Base-by-base conservation (phyloP, 2,113 vertebrate species). In the Periophthalmus modestus region DNA sequence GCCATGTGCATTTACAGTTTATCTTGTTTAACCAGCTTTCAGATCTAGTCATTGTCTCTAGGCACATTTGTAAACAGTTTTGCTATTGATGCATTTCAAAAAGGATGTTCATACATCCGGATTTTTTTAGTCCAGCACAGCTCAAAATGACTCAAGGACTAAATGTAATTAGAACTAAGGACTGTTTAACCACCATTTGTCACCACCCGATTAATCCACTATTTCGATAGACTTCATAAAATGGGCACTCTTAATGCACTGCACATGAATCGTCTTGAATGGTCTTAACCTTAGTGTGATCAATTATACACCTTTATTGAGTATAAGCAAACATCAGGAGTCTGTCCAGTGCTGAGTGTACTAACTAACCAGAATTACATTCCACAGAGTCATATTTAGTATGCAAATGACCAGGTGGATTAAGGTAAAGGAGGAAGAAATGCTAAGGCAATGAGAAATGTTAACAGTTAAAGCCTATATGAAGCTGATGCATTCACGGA, bases 331-430 rank as follows among this genome's bases (percentile, higher is more conserved):
- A 55, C 2, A 6, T 47, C 43, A 48, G 15, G 66, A 70, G 52
- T 52, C 69, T 58, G 69, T 65, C 73, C 18, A 55, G 73, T 13
- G 75, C 52, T 47, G 77, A 57, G 28, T 28, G 74, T 78, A 63
- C 7, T 43, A 9, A 7, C 36, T 28, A 28, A 55, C 21, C 24
- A 66, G 66, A 61, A 78, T 71, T 47, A 77, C 54, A 55, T 74
- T 50, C 48, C 55, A 57, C 50, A 58, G 85, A 11, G 28, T 76
- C 57, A 36, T 21, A 85, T 89, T 88, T 88, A 84, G 55, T 80
- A 82, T 73, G 82, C 76, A 88, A 89, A 90, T 85, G 62, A 19
- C 18, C 67, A 46, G 18, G 73, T 36, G 6, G 39, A 39, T 43
- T 7, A 46, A 55, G 19, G 23, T 59, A 23, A 71, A 74, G 54